These are phyloP conservation scores for Pristionchus entomophagus DNA, from an alignment of 2,888 invertebrate genomes.

Conservation along the genomic window DNA sequence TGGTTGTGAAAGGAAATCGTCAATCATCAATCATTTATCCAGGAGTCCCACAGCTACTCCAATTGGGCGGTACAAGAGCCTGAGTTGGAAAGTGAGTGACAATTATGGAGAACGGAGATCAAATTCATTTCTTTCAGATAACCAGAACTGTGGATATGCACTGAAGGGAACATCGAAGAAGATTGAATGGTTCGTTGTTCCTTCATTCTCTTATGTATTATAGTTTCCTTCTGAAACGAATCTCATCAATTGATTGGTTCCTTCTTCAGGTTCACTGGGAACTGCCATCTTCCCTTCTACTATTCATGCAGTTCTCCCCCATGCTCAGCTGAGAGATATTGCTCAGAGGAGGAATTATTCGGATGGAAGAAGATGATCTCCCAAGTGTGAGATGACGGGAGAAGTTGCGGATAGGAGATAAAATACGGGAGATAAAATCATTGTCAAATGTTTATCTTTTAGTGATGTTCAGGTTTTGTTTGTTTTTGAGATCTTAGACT, in stretches of 20 bases:
- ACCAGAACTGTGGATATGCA: constrained; percentile 2
- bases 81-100: not conserved
- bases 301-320: not conserved
- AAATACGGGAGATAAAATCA: not conserved
- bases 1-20: not conserved
- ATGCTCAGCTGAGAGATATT: constrained; percentile 26
- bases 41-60: not conserved
- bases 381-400: too few relatives aligned
- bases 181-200: not conserved
- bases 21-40: not conserved
- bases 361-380: constrained; percentile 6
- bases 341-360: not conserved
- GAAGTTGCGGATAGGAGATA: not conserved
- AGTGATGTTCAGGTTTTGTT: not conserved
- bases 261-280: constrained; percentile 18
- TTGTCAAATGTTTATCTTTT: constrained; percentile 32
- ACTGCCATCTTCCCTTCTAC: constrained; percentile 21
- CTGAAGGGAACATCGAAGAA: constrained; percentile 35
- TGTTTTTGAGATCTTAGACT: too few relatives aligned
- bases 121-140: not conserved
- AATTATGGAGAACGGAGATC: not conserved
- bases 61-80: constrained; percentile 13
- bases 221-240: not conserved
- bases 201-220: too few relatives aligned
- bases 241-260: not conserved